Evolutionary conservation across 2,113 vertebrate genomes (phyloP).

Genomic region (Elgaria multicarinata): DNA sequence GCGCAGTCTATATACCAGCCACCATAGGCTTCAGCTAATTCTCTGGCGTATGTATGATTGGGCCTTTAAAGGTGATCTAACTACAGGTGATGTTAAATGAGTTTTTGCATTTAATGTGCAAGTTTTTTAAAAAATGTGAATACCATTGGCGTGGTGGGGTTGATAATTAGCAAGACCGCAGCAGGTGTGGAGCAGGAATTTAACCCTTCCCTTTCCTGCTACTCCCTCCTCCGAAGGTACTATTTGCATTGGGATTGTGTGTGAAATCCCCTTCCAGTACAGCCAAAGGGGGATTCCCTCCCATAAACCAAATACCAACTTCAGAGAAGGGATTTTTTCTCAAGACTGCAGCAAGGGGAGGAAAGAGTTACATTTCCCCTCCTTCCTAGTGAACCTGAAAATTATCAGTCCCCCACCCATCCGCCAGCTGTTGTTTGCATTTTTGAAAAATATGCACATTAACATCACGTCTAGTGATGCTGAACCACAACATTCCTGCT

Average conservation of each 20-base stretch:
- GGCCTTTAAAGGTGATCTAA: conserved; percentile 16
- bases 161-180: not conserved
- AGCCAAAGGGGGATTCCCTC: not conserved
- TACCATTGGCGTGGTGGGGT: not conserved
- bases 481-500: conserved; percentile 1
- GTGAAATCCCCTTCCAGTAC: too few species aligned
- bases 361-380: not conserved
- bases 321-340: not conserved
- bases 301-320: not conserved
- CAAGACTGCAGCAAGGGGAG: not conserved
- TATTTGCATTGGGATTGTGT: not conserved
- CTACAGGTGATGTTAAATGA: not conserved
- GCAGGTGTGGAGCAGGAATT: not conserved
- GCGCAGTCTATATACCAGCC: conserved; percentile 1
- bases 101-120: not conserved
- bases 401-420: not conserved
- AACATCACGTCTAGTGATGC: not conserved
- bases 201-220: not conserved
- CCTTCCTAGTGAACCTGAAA: not conserved
- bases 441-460: too few species aligned
- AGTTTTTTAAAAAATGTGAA: not conserved
- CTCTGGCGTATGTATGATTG: not conserved
- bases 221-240: not conserved
- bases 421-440: not conserved
- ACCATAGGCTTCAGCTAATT: not conserved